A percentile compares a stretch with the other conserved stretches of the same genome.
These are phyloP conservation scores for Tenthredo notha DNA, from an alignment of 2,888 invertebrate species.

Conservation along the genomic window DNA sequence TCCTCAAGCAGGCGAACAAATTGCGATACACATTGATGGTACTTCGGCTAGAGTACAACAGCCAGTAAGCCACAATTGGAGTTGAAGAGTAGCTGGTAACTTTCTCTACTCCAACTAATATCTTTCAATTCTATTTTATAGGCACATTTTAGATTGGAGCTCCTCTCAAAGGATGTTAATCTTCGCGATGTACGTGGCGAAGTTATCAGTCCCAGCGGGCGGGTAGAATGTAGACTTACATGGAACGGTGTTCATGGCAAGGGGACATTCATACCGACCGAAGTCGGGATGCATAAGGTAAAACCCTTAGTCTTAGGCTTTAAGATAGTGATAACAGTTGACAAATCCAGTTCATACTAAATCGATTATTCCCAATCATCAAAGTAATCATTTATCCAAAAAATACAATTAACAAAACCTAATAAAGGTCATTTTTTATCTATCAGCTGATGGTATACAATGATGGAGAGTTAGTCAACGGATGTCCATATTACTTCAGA, in stretches of 20 bases:
- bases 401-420: conserved; percentile 5
- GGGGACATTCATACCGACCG: conserved; percentile 92
- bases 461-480: conserved; percentile 81
- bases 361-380: conserved; percentile 5
- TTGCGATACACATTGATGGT: conserved; percentile 89
- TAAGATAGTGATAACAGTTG: background rate
- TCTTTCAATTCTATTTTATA: conserved; percentile 72
- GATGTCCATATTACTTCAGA: conserved; percentile 88
- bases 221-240: conserved; percentile 79
- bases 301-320: background rate
- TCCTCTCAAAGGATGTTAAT: conserved; percentile 86
- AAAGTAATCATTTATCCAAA: background rate
- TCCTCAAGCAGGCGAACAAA: conserved; percentile 90
- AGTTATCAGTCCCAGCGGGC: conserved; percentile 89
- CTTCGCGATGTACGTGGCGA: conserved; percentile 87
- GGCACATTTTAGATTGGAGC: conserved; percentile 89
- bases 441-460: conserved; percentile 81
- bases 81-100: background rate
- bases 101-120: background rate
- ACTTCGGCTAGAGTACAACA: conserved; percentile 93
- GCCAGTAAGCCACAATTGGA: conserved; percentile 81
- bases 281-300: conserved; percentile 95
- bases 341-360: background rate
- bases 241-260: conserved; percentile 81
- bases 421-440: conserved; percentile 42